Evolutionary conservation across 2,113 vertebrate species (phyloP).

Genomic region (Dipodomys stephensi): DNA sequence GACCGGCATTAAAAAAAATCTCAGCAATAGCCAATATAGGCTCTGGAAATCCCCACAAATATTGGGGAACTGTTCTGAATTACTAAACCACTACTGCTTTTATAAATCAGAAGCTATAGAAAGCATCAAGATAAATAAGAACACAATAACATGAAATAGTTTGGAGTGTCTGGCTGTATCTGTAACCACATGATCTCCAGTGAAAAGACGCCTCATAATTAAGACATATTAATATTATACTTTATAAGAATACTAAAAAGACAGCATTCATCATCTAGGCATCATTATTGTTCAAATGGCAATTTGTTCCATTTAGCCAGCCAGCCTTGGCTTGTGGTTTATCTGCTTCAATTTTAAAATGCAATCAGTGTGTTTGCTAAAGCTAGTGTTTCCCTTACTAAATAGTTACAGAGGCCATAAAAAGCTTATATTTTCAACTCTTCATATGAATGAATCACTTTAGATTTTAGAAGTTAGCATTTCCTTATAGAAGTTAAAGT

Average conservation of each 20-base stretch:
- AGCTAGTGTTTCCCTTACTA: constrained; percentile 39
- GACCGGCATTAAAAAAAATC: too few relatives aligned
- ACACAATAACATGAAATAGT: neutral
- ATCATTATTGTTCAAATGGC: neutral
- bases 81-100: constrained; percentile 23
- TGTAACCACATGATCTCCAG: neutral
- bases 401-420: neutral
- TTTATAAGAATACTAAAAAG: constrained; percentile 40
- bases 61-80: neutral
- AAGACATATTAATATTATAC: neutral
- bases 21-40: neutral
- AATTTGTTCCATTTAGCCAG: constrained; percentile 58
- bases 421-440: constrained; percentile 48
- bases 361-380: constrained; percentile 35
- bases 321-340: constrained; percentile 22
- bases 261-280: constrained; percentile 3
- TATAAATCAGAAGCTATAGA: neutral
- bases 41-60: constrained; percentile 3
- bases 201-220: constrained; percentile 36
- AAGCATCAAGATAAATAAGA: constrained; percentile 16
- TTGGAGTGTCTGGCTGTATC: neutral
- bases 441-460: neutral
- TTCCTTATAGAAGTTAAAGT: neutral
- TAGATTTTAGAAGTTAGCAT: neutral
- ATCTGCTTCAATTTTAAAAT: constrained; percentile 56